Evolutionary conservation across 2,113 vertebrate species (phyloP).

Genomic region (Hypanus sabinus): DNA sequence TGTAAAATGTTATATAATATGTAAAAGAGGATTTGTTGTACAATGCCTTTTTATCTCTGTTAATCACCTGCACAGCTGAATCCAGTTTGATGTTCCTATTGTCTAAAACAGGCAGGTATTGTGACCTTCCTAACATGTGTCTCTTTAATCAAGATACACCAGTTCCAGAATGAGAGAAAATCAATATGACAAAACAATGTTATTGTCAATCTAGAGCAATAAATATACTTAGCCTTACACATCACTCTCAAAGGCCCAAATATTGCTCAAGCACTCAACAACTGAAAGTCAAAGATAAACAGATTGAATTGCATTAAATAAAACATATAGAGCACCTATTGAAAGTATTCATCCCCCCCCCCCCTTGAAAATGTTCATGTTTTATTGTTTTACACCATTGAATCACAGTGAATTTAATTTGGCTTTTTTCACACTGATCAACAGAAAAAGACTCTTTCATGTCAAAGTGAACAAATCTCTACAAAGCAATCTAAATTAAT

Average conservation of each 20-base stretch:
- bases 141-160: conserved; percentile 57
- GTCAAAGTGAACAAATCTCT: too few species aligned
- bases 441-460: too few species aligned
- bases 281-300: conserved; percentile 15
- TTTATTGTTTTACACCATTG: too few species aligned
- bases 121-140: conserved; percentile 57
- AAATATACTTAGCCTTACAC: conserved; percentile 61
- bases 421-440: too few species aligned
- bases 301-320: neutral
- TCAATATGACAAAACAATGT: conserved; percentile 53
- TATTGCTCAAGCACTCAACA: neutral
- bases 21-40: neutral
- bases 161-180: conserved; percentile 54
- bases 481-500: too few species aligned
- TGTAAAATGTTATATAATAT: neutral
- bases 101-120: conserved; percentile 47
- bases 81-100: conserved; percentile 46
- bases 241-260: conserved; percentile 43
- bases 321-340: too few species aligned
- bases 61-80: conserved; percentile 48
- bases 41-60: conserved; percentile 43
- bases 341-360: too few species aligned
- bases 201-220: conserved; percentile 54
- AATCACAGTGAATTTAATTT: too few species aligned
- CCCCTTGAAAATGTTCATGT: too few species aligned